A percentile compares a stretch with the other conserved stretches of the same genome.
Conservation (phyloP, 1,140 invertebrate species). For the Cyclina sinensis region DNA sequence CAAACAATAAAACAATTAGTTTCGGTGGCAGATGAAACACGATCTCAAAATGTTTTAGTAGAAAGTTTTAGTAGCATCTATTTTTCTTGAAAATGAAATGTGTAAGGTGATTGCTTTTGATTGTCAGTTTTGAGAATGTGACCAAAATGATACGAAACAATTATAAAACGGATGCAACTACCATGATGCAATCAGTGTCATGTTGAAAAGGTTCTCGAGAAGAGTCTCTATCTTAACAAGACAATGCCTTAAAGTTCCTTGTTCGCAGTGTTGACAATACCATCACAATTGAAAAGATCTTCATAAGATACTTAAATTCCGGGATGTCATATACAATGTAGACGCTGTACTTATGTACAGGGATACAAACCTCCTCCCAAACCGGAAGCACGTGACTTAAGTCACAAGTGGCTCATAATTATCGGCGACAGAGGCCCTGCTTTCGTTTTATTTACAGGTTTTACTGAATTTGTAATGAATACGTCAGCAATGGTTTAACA, state of each 20-base stretch:
- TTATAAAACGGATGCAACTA: neutral
- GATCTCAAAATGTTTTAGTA: no score
- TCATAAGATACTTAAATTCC: conserved; percentile 17
- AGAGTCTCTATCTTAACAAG: neutral
- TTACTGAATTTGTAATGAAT: no score
- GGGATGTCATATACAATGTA: neutral
- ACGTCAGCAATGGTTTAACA: no score
- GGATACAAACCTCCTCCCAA: neutral
- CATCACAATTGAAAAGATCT: neutral
- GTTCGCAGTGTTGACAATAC: neutral
- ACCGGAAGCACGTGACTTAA: conserved; percentile 3
- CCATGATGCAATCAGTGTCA: conserved; percentile 29
- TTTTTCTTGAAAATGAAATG: no score
- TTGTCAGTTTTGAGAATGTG: neutral
- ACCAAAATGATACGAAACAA: neutral
- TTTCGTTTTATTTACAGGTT: no score
- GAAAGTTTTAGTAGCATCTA: no score
- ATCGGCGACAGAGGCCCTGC: conserved; percentile 4
- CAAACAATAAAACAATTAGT: no score
- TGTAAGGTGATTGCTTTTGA: no score
- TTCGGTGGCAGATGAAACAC: no score
- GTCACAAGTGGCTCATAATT: neutral
- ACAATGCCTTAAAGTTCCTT: neutral
- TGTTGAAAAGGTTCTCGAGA: neutral
- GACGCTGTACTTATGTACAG: conserved; percentile 17